Evolutionary conservation across 2,888 invertebrate species (phyloP).

Genomic region (Aspidiotus rigidus): DNA sequence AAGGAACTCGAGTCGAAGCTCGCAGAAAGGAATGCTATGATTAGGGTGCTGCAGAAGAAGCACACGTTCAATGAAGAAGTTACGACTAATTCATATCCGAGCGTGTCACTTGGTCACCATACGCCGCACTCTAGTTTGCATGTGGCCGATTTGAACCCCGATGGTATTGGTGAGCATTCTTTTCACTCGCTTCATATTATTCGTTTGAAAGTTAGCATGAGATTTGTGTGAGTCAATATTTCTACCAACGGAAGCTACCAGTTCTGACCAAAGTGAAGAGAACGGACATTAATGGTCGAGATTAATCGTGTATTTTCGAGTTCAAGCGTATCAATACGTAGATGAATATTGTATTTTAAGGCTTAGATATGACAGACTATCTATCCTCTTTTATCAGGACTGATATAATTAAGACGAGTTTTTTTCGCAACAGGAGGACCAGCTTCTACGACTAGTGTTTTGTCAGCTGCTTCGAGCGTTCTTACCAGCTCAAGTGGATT

Average conservation of each 20-base stretch:
- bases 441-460: conserved; percentile 39
- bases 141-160: conserved; percentile 41
- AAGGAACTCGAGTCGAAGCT: conserved; percentile 80
- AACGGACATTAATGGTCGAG: too few relatives aligned
- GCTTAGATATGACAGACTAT: too few relatives aligned
- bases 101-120: conserved; percentile 46
- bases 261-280: too few relatives aligned
- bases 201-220: neutral
- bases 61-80: conserved; percentile 65
- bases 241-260: too few relatives aligned
- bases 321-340: too few relatives aligned
- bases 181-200: too few relatives aligned
- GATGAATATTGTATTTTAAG: too few relatives aligned
- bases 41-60: conserved; percentile 75
- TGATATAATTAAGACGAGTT: too few relatives aligned
- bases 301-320: too few relatives aligned
- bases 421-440: conserved; percentile 11
- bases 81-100: conserved; percentile 42
- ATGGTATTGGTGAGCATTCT: conserved; percentile 44
- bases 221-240: too few relatives aligned
- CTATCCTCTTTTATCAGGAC: too few relatives aligned
- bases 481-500: conserved; percentile 51
- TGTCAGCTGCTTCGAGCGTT: conserved; percentile 50
- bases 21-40: conserved; percentile 83
- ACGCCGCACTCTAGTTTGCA: conserved; percentile 48